Conservation (phyloP, 2,888 invertebrate genomes). For the Allolobophora icterica region DNA sequence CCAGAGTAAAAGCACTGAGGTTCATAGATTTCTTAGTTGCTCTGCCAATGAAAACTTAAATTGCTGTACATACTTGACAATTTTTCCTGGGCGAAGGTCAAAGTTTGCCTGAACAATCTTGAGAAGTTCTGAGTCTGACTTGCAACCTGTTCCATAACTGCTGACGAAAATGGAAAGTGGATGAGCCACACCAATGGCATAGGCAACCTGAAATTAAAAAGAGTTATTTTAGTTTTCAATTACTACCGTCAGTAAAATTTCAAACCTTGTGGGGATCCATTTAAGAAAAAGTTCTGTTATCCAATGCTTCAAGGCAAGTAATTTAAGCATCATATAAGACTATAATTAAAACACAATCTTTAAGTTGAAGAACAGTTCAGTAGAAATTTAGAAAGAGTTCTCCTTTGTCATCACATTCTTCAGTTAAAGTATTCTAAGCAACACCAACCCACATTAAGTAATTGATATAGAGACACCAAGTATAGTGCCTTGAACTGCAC, state of each 20-base stretch:
- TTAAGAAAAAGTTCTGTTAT: not conserved
- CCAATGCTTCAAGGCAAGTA: not conserved
- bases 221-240: not conserved
- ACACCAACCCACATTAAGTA: not conserved
- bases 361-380: not conserved
- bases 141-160: slow-evolving; percentile 90
- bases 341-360: not conserved
- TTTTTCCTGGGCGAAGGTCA: slow-evolving; percentile 93
- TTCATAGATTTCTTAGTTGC: no score
- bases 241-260: not conserved
- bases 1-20: no score
- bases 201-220: slow-evolving; percentile 76
- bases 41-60: not conserved
- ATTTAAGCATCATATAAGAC: not conserved
- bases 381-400: no score
- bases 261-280: not conserved
- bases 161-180: slow-evolving; percentile 96
- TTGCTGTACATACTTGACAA: slow-evolving; percentile 83
- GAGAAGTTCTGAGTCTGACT: slow-evolving; percentile 82
- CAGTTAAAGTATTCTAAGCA: not conserved
- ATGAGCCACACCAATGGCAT: slow-evolving; percentile 96
- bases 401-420: not conserved
- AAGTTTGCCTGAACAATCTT: slow-evolving; percentile 91
- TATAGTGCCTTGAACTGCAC: no score
- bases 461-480: not conserved